These are phyloP conservation scores for Seira ritae DNA, from an alignment of 2,888 invertebrate species.

Conservation along the genomic window DNA sequence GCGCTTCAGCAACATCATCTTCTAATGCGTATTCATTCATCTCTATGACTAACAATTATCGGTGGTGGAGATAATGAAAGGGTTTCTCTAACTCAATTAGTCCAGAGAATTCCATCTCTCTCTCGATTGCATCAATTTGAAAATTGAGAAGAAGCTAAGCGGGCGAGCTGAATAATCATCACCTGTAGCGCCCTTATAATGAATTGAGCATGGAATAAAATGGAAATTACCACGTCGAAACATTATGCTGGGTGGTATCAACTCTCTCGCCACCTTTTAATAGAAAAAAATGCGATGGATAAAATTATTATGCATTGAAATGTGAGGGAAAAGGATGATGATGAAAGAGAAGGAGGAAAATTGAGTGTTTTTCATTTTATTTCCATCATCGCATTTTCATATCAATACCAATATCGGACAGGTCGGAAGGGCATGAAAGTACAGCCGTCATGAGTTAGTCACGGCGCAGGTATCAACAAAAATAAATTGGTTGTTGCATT, in stretches of 20 bases:
- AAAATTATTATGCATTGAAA: no score
- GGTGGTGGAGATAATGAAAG: slow-evolving; percentile 66
- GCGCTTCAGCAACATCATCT: slow-evolving; percentile 27
- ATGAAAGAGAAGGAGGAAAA: neutral
- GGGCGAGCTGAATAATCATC: neutral
- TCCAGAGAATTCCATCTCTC: slow-evolving; percentile 5
- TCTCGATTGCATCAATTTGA: neutral
- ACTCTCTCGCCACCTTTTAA: neutral
- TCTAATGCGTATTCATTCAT: slow-evolving; percentile 29
- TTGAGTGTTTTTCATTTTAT: slow-evolving; percentile 5
- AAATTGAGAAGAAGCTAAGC: slow-evolving; percentile 13
- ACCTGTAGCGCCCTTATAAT: slow-evolving; percentile 19
- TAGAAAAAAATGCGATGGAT: neutral
- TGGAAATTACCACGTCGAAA: neutral
- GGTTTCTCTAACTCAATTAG: slow-evolving; percentile 68
- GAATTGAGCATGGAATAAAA: neutral
- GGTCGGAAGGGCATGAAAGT: neutral
- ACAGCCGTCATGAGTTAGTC: neutral
- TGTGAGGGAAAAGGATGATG: no score
- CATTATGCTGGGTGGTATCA: neutral
- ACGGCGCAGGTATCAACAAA: neutral
- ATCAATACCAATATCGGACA: neutral
- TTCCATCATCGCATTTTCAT: neutral
- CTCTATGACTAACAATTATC: slow-evolving; percentile 42
- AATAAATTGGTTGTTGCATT: neutral